A percentile compares a stretch with the other conserved stretches of the same genome.
Conservation (phyloP, 2,888 invertebrate genomes). For the Drosophila fulvimacula region DNA sequence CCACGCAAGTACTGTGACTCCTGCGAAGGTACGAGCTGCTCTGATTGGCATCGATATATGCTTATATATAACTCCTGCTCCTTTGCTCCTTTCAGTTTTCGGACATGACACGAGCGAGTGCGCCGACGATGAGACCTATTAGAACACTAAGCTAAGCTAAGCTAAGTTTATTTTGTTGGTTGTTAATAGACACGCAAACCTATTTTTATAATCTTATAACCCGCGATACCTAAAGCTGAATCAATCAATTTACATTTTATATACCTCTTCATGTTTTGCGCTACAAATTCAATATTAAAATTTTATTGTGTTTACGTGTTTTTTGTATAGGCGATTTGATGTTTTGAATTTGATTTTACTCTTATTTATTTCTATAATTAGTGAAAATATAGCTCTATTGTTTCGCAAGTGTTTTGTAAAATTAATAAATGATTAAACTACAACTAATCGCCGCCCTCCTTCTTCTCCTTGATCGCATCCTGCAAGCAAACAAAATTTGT, state of each 20-base stretch:
- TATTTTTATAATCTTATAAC: constrained; percentile 14
- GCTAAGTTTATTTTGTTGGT: constrained; percentile 42
- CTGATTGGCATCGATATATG: not conserved
- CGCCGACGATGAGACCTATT: constrained; percentile 88
- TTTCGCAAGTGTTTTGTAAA: constrained; percentile 42
- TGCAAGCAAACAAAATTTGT: constrained; percentile 76
- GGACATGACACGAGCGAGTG: constrained; percentile 95
- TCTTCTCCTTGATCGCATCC: constrained; percentile 95
- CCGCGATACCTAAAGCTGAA: constrained; percentile 26
- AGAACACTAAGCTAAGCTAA: constrained; percentile 49
- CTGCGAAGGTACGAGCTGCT: constrained; percentile 91
- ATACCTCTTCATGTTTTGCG: constrained; percentile 41
- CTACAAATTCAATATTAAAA: constrained; percentile 32
- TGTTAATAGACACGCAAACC: constrained; percentile 18
- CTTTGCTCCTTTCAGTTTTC: constrained; percentile 87
- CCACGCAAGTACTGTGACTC: constrained; percentile 95
- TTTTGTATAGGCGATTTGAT: constrained; percentile 16
- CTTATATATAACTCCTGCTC: not conserved
- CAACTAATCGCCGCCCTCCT: constrained; percentile 91
- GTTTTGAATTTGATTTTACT: constrained; percentile 62
- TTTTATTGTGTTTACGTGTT: constrained; percentile 34
- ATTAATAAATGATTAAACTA: constrained; percentile 33
- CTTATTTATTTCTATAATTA: constrained; percentile 64
- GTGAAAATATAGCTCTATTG: constrained; percentile 48
- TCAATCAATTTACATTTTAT: constrained; percentile 24